Base-by-base conservation (phyloP, 2,113 vertebrate species). In the Pavo muticus region DNA sequence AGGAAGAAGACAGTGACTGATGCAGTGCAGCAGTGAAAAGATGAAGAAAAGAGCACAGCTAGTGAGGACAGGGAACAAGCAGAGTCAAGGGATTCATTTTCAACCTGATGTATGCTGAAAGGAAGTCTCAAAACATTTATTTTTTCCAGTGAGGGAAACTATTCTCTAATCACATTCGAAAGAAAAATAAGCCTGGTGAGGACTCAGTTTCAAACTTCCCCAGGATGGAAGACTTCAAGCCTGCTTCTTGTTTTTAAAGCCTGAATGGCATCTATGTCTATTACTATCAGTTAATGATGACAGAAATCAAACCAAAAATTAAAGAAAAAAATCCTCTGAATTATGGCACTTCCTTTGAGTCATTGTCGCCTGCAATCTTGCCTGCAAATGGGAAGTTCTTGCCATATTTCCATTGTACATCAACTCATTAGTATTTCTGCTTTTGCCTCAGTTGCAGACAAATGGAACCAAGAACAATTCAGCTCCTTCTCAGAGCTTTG, bases 261-360 rank as follows among this genome's bases (percentile, higher is more conserved):
- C 56, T 37, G 56, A 73, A 35, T 40, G 42, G 35, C 16, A 16
- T 89, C 59, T 71, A 72, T 0, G 12, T 48, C 57, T 78, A 3
- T 70, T 68, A 91, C 29, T 79, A 82, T 73, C 68, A 74, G 91
- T 81, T 81, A 91, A 84, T 27, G 52, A 78, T 90, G 80, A 88
- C 52, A 93, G 50, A 94, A 78, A 75, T 72, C 69, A 91, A 89
- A 84, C 30, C 35, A n/a, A 14, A 86, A 85, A 71, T 80, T 67
- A 88, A 91, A 83, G 80, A 88, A 80, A 0, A 70, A 75, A 84
- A 32, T 44, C 57, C 44, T 52, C 32, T 68, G 64, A 40, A 7
- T 42, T 39, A 44, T 32, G 42, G 47, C 42, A 63, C 71, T 81
- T 90, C 32, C 64, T 94, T 72, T 92, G 47, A 93, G 57, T 69